Base-by-base conservation (phyloP, 2,888 invertebrate genomes). In the Poecilus cupreus region DNA sequence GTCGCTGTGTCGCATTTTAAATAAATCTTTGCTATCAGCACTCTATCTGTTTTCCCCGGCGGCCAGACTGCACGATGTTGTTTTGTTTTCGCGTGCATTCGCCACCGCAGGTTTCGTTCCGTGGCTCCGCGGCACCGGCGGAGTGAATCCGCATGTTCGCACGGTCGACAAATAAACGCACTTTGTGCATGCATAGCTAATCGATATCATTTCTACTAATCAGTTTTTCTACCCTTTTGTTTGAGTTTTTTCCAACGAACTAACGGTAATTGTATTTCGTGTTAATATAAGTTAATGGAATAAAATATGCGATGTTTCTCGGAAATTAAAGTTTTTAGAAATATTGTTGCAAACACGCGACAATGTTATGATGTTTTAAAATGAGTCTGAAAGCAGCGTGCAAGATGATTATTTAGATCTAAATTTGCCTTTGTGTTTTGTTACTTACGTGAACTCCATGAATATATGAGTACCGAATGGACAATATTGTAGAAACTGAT, bases 21-120 rank as follows among this genome's bases (percentile, higher is more conserved):
- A 79, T 79, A 77, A 77, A 70, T 79, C 79, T 70, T 79, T 70
- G 18, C 49, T 79, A 79, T 79, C 79, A 79, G 68, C 79, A 79
- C 79, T 79, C 79, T 79, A 79, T 79, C 79, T 79, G 37, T 43
- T 43, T 72, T 22, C 72, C 72, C 72, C 11, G n/a, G 72, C 46
- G 10, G 46, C 13, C 16, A 60, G 24, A 49, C 24, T 22, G 46
- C 18, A 22, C 72, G 20, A 32, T 13, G 11, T 77, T 57, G 60
- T 60, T 77, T 60, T 39, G 39, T 77, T 77, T 77, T 77, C 37
- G 49, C 70, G 51, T 79, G 79, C 32, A 49, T 46, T 49, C 13
- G 26, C 32, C 46, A 77, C 77, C 60, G 57, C 60, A 60, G 39
- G 57, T 60, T 60, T 43, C 60, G 57, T 39, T 57, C 22, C 76